A percentile compares a stretch with the other conserved stretches of the same genome.
Conservation (phyloP, 2,888 invertebrate genomes). For the Spialia ferax region DNA sequence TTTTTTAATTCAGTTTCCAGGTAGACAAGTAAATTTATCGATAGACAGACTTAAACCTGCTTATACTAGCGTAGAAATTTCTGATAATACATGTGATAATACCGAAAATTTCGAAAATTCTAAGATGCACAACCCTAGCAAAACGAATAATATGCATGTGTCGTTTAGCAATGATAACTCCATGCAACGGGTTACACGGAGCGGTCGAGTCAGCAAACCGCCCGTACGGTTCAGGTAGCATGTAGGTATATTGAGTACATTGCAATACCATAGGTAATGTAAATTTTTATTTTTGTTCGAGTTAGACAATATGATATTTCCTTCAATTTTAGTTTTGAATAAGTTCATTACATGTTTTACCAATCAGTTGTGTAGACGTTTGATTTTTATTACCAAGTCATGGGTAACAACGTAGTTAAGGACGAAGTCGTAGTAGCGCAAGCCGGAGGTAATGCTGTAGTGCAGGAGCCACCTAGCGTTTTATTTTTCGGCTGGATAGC, state of each 20-base stretch:
- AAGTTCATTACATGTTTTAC: neutral
- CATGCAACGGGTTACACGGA: neutral
- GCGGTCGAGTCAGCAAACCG: constrained; percentile 2
- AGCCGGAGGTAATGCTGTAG: neutral
- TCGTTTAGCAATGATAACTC: neutral
- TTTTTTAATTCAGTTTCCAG: constrained; percentile 4
- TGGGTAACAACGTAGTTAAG: constrained; percentile 1
- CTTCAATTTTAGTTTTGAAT: neutral
- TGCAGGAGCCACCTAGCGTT: neutral
- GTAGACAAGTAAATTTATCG: constrained; percentile 1
- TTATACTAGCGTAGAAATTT: neutral
- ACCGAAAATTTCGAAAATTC: neutral
- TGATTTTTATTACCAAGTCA: neutral
- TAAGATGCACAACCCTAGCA: neutral
- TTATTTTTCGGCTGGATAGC: constrained; percentile 1
- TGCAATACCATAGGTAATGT: neutral
- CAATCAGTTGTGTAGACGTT: neutral
- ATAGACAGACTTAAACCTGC: constrained; percentile 12
- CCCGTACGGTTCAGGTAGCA: neutral
- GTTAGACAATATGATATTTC: neutral
- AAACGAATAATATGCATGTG: neutral
- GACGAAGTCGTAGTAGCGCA: constrained; percentile 2
- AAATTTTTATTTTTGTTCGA: neutral
- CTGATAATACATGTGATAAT: neutral
- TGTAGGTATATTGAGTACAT: no score